A percentile compares a stretch with the other conserved stretches of the same genome.
Conservation (phyloP, 2,113 vertebrate genomes). For the Dipodomys stephensi region DNA sequence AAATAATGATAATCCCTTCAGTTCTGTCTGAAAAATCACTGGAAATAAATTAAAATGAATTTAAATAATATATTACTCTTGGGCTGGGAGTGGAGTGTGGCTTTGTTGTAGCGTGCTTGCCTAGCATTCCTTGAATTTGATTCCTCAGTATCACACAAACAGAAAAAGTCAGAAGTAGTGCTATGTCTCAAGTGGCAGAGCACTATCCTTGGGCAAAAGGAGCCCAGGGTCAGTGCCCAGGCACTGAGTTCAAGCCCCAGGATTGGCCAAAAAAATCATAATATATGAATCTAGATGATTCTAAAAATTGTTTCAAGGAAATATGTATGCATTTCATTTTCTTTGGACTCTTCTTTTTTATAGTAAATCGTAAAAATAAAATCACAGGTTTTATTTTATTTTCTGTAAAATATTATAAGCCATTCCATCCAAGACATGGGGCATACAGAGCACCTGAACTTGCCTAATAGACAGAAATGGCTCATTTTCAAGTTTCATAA, state of each 20-base stretch:
- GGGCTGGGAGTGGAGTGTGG: too few species aligned
- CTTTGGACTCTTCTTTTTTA: conserved; percentile 3
- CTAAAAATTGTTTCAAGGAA: neutral
- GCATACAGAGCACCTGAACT: conserved; percentile 23
- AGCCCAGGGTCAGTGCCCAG: too few species aligned
- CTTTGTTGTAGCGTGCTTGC: too few species aligned
- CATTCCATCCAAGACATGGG: conserved; percentile 50
- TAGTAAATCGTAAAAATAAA: neutral
- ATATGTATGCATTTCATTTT: conserved; percentile 15
- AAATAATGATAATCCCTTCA: conserved; percentile 22
- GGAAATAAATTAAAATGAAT: conserved; percentile 50
- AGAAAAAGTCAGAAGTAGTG: too few species aligned
- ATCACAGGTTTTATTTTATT: neutral
- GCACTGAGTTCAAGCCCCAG: too few species aligned
- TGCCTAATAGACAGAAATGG: conserved; percentile 67
- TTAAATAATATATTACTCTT: neutral
- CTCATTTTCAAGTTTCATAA: conserved; percentile 73
- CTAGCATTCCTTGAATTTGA: too few species aligned
- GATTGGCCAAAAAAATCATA: neutral
- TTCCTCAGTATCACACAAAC: too few species aligned
- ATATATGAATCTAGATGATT: conserved; percentile 38
- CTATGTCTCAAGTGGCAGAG: too few species aligned
- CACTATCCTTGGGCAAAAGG: too few species aligned
- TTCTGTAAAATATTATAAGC: conserved; percentile 53
- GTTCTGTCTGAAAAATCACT: neutral